Evolutionary conservation across 2,113 vertebrate genomes (phyloP).

Genomic region (Micromys minutus): DNA sequence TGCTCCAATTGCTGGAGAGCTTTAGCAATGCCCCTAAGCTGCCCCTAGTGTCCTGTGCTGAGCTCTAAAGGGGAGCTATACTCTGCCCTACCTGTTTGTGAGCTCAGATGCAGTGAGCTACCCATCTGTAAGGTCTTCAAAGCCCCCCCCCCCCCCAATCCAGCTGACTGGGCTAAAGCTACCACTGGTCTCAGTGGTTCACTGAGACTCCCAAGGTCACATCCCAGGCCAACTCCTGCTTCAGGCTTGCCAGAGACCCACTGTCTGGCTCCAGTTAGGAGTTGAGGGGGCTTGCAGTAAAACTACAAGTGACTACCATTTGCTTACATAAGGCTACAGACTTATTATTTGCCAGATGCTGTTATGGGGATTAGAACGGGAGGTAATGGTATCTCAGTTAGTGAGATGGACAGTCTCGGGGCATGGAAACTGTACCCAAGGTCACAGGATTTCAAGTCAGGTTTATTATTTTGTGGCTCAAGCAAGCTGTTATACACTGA

Average conservation of each 20-base stretch:
- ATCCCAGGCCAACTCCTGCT: neutral
- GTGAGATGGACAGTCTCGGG: neutral
- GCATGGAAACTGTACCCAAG: conserved; percentile 27
- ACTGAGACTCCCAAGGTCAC: neutral
- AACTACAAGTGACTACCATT: neutral
- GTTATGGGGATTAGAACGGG: conserved; percentile 8
- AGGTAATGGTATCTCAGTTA: neutral
- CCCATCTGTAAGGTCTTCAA: neutral
- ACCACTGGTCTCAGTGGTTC: neutral
- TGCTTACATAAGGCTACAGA: neutral
- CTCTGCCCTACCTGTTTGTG: neutral
- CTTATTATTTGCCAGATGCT: neutral
- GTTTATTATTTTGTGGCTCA: neutral
- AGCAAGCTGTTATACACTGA: neutral
- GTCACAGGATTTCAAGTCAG: conserved; percentile 23
- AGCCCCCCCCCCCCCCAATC: neutral
- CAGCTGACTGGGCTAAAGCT: neutral
- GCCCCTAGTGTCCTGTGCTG: neutral
- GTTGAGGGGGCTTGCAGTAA: neutral
- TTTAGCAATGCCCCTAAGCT: neutral
- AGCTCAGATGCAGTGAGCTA: no score
- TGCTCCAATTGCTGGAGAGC: neutral
- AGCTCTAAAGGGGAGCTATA: neutral
- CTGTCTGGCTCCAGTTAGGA: neutral
- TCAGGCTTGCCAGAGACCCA: conserved; percentile 15